These are phyloP conservation scores for Anthophora plumipes DNA, from an alignment of 2,888 invertebrate genomes.

Conservation along the genomic window DNA sequence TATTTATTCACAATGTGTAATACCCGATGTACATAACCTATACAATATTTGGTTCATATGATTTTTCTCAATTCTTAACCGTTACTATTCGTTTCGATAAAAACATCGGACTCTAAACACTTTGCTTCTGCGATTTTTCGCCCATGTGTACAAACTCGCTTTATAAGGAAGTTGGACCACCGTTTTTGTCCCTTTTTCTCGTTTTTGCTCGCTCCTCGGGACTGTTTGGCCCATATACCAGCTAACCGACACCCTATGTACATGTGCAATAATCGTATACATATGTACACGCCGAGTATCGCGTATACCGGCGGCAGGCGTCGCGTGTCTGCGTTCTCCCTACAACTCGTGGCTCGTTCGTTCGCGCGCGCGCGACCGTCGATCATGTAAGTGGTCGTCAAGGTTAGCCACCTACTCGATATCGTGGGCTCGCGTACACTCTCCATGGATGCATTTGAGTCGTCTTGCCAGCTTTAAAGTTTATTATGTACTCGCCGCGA, in stretches of 20 bases:
- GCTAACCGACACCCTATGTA: constrained; percentile 35
- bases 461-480: constrained; percentile 67
- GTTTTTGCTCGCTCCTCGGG: constrained; percentile 37
- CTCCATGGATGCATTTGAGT: constrained; percentile 64
- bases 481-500: constrained; percentile 61
- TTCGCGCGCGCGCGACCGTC: background rate
- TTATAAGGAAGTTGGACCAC: constrained; percentile 38
- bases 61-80: too few species aligned
- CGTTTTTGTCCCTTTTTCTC: constrained; percentile 32
- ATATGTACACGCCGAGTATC: background rate
- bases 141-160: background rate
- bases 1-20: too few species aligned
- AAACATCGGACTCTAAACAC: too few species aligned
- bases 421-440: constrained; percentile 61
- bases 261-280: background rate
- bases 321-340: constrained; percentile 26
- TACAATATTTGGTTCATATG: too few species aligned
- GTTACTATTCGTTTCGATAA: too few species aligned
- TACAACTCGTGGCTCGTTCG: constrained; percentile 33
- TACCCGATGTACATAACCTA: too few species aligned
- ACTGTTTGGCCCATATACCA: constrained; percentile 64
- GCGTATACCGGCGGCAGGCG: constrained; percentile 5
- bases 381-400: constrained; percentile 72
- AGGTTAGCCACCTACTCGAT: constrained; percentile 80
- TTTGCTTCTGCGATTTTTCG: too few species aligned